A percentile compares a stretch with the other conserved stretches of the same genome.
These are phyloP conservation scores for Paramuricea clavata DNA, from an alignment of 92 coral and sea anemone species.

Conservation along the genomic window DNA sequence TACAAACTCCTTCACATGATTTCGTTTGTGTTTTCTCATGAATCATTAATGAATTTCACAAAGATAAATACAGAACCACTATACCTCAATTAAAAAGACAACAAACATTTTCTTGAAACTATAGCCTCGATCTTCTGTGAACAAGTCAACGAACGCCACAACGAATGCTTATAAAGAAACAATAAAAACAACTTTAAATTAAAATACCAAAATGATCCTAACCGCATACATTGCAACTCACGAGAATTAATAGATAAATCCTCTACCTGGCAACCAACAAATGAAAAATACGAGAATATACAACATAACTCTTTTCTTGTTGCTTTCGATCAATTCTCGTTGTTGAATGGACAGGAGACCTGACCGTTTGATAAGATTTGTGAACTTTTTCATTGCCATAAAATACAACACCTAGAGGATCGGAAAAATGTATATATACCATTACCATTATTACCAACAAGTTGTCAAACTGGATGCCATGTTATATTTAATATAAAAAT, in stretches of 20 bases:
- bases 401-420: constrained; percentile 77
- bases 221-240: no score
- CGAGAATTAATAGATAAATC: neutral
- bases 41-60: no score
- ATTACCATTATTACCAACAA: no score
- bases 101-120: constrained; percentile 52
- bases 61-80: constrained; percentile 1
- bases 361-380: constrained; percentile 75
- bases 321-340: constrained; percentile 79
- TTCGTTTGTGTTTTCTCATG: no score
- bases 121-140: constrained; percentile 27
- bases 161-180: constrained; percentile 49
- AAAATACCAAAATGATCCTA: no score
- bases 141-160: constrained; percentile 63
- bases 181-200: neutral
- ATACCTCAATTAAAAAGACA: constrained; percentile 59
- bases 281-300: constrained; percentile 80
- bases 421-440: neutral
- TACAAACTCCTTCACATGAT: no score
- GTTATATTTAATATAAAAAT: no score
- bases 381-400: constrained; percentile 76
- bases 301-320: constrained; percentile 75
- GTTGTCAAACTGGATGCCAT: no score
- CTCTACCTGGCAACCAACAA: constrained; percentile 95
- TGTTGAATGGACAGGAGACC: constrained; percentile 87